A percentile compares a stretch with the other conserved stretches of the same genome.
Conservation (phyloP, 30 jellyfish, hydroid and myxozoan genomes). For the Aurelia sp. region DNA sequence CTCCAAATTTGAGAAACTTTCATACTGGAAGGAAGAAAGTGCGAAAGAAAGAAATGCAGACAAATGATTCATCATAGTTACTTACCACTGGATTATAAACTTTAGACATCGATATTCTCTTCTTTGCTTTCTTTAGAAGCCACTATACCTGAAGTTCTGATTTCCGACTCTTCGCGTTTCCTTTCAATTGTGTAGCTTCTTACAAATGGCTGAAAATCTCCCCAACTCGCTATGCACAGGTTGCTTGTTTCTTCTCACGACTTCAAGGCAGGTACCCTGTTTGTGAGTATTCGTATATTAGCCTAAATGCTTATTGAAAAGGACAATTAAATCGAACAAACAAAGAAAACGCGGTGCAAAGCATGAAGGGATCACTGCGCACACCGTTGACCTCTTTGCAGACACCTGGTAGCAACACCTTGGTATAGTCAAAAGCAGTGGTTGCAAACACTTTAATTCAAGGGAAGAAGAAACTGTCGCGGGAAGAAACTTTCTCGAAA, state of each 20-base stretch:
- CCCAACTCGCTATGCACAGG: background rate
- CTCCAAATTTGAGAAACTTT: too few relatives aligned
- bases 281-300: constrained; percentile 12
- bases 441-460: too few relatives aligned
- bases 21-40: too few relatives aligned
- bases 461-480: too few relatives aligned
- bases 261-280: constrained; percentile 25
- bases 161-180: background rate
- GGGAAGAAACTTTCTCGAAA: too few relatives aligned
- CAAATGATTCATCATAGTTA: too few relatives aligned
- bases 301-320: constrained; percentile 14
- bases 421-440: too few relatives aligned
- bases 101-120: too few relatives aligned
- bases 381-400: constrained; percentile 52
- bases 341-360: constrained; percentile 32
- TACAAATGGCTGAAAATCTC: background rate
- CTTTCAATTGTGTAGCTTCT: background rate
- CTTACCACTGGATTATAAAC: too few relatives aligned
- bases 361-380: constrained; percentile 74
- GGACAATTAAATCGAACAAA: constrained; percentile 22
- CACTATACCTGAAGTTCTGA: too few relatives aligned
- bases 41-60: too few relatives aligned
- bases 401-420: constrained; percentile 35
- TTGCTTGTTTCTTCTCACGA: background rate
- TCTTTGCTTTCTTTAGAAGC: too few relatives aligned